These are phyloP conservation scores for Coleophora deauratella DNA, from an alignment of 2,888 invertebrate genomes.

Conservation along the genomic window DNA sequence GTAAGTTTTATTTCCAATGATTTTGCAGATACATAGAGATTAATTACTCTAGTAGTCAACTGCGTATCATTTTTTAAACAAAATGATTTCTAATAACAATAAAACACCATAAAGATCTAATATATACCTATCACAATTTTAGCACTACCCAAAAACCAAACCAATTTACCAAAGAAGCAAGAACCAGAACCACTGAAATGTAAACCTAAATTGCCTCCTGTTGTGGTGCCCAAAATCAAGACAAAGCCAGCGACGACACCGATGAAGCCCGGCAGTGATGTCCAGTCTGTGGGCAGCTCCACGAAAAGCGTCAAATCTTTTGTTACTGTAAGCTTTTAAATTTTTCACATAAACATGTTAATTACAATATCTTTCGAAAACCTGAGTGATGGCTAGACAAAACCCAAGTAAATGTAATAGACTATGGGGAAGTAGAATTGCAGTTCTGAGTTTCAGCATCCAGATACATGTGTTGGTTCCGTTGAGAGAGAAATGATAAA, in stretches of 20 bases:
- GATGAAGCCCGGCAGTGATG: slow-evolving; percentile 32
- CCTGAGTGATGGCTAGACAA: background rate
- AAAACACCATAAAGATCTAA: no score
- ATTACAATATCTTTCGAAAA: slow-evolving; percentile 6
- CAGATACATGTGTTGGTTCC: no score
- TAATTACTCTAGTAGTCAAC: no score
- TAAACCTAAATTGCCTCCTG: background rate
- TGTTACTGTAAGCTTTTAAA: slow-evolving; percentile 42
- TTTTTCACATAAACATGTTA: background rate
- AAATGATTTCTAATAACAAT: no score
- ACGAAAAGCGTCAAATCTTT: slow-evolving; percentile 47
- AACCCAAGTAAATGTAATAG: no score
- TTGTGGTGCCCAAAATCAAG: slow-evolving; percentile 15
- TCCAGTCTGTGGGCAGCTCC: slow-evolving; percentile 52
- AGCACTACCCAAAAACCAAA: slow-evolving; percentile 31
- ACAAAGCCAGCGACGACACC: slow-evolving; percentile 20
- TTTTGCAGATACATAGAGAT: no score
- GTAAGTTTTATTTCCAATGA: slow-evolving; percentile 33
- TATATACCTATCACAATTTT: slow-evolving; percentile 9
- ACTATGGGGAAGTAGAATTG: no score
- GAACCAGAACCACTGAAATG: slow-evolving; percentile 29
- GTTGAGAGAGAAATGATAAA: no score
- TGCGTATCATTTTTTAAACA: no score
- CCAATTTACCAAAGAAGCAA: slow-evolving; percentile 26
- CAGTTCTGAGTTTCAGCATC: no score